These are phyloP conservation scores for Vireo griseus DNA, from an alignment of 2,797 vertebrate genomes.

Conservation along the genomic window DNA sequence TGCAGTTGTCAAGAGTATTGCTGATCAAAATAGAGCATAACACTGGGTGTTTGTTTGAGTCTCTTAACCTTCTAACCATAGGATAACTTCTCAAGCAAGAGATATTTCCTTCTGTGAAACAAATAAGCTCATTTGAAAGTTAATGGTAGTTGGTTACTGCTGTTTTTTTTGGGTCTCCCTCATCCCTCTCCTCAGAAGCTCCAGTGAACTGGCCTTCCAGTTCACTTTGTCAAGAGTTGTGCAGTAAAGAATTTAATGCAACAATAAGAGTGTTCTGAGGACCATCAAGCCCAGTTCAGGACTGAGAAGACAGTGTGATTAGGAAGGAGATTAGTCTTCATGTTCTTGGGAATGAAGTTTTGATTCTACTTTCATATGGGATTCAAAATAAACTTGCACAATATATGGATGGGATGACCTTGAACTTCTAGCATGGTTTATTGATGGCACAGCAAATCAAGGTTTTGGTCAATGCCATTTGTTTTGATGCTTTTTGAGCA, in stretches of 20 bases:
- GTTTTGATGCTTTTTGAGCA: background rate
- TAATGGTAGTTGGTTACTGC: background rate
- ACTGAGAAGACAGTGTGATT: background rate
- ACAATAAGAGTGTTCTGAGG: background rate
- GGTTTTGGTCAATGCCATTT: background rate
- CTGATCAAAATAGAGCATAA: background rate
- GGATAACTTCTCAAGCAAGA: background rate
- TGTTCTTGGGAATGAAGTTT: background rate
- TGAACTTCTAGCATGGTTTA: background rate
- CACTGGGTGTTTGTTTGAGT: background rate
- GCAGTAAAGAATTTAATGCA: background rate
- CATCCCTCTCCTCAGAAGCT: background rate
- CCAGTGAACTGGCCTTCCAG: background rate
- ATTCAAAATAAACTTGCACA: background rate
- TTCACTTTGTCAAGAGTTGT: background rate
- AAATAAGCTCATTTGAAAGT: background rate
- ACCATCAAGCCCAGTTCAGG: background rate
- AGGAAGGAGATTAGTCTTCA: background rate
- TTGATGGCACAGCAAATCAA: background rate
- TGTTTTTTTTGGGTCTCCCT: background rate
- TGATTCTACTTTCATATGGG: background rate
- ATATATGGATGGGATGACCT: accelerated
- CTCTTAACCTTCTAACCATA: background rate
- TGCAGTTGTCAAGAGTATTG: background rate
- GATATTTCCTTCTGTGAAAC: background rate